Percentiles rank a stretch among this genome's conserved stretches.
Conservation (phyloP, 2,113 vertebrate genomes). For the Rana temporaria region DNA sequence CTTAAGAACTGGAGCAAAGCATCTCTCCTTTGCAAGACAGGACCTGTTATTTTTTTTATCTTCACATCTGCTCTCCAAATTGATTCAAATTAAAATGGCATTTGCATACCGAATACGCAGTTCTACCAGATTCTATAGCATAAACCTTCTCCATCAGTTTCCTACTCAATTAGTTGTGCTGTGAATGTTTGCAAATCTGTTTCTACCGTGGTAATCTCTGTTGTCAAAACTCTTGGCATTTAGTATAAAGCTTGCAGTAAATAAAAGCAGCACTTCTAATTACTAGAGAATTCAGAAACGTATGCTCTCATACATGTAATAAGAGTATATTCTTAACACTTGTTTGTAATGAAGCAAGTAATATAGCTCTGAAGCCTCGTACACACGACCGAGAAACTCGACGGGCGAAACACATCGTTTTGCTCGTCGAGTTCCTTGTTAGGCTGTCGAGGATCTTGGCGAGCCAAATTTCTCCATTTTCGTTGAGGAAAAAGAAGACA, state of each 20-base stretch:
- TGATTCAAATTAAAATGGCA: slow-evolving; percentile 58
- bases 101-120: slow-evolving; percentile 53
- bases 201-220: slow-evolving; percentile 45
- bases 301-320: not conserved
- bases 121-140: slow-evolving; percentile 53
- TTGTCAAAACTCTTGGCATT: slow-evolving; percentile 47
- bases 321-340: not conserved
- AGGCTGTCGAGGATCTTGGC: too few species aligned
- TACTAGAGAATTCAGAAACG: not conserved
- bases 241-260: slow-evolving; percentile 28
- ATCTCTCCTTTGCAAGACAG: slow-evolving; percentile 49
- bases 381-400: too few species aligned
- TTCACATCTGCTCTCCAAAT: slow-evolving; percentile 56
- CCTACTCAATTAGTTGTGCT: slow-evolving; percentile 41
- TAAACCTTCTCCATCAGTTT: slow-evolving; percentile 51
- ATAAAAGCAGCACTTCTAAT: slow-evolving; percentile 32
- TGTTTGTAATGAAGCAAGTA: not conserved
- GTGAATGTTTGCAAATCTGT: slow-evolving; percentile 49
- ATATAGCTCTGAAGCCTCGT: too few species aligned
- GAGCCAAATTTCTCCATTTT: too few species aligned
- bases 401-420: too few species aligned
- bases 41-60: slow-evolving; percentile 55
- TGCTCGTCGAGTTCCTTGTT: too few species aligned
- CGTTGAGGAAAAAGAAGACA: too few species aligned
- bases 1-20: slow-evolving; percentile 55